Percentiles rank a stretch among this genome's conserved stretches.
Conservation (phyloP, 2,888 invertebrate species). For the Dichetophora obliterata region DNA sequence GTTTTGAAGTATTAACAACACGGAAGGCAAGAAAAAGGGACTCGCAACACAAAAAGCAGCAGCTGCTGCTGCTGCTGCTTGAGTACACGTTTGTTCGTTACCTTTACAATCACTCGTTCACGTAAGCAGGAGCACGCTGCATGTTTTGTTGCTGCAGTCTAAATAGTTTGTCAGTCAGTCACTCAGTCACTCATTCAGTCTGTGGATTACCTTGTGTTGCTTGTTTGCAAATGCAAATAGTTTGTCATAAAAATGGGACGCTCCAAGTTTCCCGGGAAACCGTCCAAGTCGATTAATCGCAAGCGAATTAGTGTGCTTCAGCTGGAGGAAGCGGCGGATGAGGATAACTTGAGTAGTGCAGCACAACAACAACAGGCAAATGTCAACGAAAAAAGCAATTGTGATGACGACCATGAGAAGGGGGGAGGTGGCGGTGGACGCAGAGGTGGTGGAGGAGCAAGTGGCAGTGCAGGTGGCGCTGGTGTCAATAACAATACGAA, state of each 20-base stretch:
- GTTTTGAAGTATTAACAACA: conserved; percentile 29
- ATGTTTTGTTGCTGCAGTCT: conserved; percentile 41
- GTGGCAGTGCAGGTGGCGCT: conserved; percentile 44
- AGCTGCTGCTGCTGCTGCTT: background rate
- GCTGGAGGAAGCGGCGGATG: conserved; percentile 37
- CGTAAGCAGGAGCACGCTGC: conserved; percentile 26
- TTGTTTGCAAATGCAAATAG: conserved; percentile 41
- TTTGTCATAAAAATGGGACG: conserved; percentile 64
- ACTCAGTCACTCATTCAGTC: background rate
- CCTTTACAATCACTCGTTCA: conserved; percentile 25
- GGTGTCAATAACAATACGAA: conserved; percentile 43
- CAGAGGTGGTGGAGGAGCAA: conserved; percentile 41
- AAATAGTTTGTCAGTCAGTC: background rate
- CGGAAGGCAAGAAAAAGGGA: conserved; percentile 43
- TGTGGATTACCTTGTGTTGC: background rate
- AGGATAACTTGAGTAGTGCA: conserved; percentile 37
- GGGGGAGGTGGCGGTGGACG: conserved; percentile 18
- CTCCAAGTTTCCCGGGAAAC: conserved; percentile 84
- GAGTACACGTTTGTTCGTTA: background rate
- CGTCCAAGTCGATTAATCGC: conserved; percentile 87
- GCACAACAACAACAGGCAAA: conserved; percentile 45
- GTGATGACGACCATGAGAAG: conserved; percentile 45
- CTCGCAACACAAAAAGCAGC: conserved; percentile 3
- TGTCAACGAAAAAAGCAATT: conserved; percentile 38
- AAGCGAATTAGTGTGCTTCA: conserved; percentile 84